Conservation (phyloP, 2,797 vertebrate species). For the Lateolabrax maculatus region DNA sequence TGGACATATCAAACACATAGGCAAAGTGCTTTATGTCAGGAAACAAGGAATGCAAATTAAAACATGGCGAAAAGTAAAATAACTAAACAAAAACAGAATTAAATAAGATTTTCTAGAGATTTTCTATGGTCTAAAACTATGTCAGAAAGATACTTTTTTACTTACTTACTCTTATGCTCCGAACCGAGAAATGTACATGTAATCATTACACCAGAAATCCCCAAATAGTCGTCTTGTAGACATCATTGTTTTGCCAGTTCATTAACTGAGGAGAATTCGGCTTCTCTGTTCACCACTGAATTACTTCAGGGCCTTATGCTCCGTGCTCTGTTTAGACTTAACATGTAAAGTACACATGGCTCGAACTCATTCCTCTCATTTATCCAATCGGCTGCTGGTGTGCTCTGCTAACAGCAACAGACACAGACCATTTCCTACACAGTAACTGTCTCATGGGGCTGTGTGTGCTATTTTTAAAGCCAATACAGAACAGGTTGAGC, state of each 20-base stretch:
- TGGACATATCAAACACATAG: no score
- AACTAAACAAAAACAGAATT: not conserved
- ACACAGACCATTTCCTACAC: constrained; percentile 54
- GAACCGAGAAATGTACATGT: constrained; percentile 12
- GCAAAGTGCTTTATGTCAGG: no score
- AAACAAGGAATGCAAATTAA: not conserved
- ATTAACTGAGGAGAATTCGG: constrained; percentile 35
- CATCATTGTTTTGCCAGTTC: constrained; percentile 28
- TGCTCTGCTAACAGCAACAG: constrained; percentile 45
- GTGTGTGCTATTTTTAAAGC: constrained; percentile 55
- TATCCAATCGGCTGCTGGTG: constrained; percentile 38
- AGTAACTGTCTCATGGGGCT: constrained; percentile 34
- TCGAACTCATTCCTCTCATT: constrained; percentile 29
- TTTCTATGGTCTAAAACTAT: not conserved
- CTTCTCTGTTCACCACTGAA: constrained; percentile 23
- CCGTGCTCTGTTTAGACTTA: constrained; percentile 19
- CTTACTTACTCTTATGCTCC: not conserved
- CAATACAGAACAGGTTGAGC: constrained; percentile 48
- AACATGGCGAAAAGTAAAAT: not conserved
- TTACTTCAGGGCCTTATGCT: constrained; percentile 37
- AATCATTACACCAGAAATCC: constrained; percentile 1
- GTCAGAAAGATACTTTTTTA: not conserved
- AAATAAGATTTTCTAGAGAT: not conserved
- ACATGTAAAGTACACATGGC: constrained; percentile 14
- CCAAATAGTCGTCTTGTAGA: not conserved